A percentile compares a stretch with the other conserved stretches of the same genome.
phyloP scores from a whole-genome alignment of 2,888 invertebrate species.

The Torymus tubicola region DNA sequence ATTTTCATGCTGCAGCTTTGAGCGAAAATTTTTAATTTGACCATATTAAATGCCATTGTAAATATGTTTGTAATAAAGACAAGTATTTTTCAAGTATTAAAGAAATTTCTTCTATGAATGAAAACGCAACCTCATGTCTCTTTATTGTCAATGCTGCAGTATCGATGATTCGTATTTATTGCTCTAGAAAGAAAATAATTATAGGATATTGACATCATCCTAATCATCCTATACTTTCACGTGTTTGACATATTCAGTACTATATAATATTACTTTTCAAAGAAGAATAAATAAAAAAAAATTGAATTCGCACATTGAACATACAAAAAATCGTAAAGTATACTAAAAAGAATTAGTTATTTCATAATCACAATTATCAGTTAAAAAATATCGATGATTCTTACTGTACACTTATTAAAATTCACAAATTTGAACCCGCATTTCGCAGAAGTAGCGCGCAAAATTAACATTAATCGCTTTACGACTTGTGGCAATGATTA shows the following conservation, averaged over 20 bases:
- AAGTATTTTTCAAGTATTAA: constrained; percentile 42
- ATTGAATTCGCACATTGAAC: too few relatives aligned
- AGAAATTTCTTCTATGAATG: constrained; percentile 37
- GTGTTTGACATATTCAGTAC: too few relatives aligned
- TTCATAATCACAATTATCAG: too few relatives aligned
- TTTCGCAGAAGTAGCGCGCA: background rate
- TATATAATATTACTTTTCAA: too few relatives aligned
- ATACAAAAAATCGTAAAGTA: too few relatives aligned
- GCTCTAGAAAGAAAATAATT: constrained; percentile 16
- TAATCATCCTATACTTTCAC: too few relatives aligned
- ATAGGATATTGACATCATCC: background rate
- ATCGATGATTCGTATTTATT: background rate
- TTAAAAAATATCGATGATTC: too few relatives aligned
- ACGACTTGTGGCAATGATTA: constrained; percentile 16
- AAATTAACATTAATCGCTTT: background rate
- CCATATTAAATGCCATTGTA: constrained; percentile 14
- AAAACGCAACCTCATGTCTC: constrained; percentile 26
- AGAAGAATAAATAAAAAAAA: too few relatives aligned
- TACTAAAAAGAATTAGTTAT: too few relatives aligned
- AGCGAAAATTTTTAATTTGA: constrained; percentile 13
- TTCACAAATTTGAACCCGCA: background rate
- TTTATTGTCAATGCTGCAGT: background rate
- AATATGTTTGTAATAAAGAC: constrained; percentile 47
- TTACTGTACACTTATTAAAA: too few relatives aligned
- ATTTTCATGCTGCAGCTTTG: constrained; percentile 8